Evolutionary conservation across 1,140 invertebrate species (phyloP), one percentile per base, ranked within the genome.

Genomic region (Drosophila lowei): DNA sequence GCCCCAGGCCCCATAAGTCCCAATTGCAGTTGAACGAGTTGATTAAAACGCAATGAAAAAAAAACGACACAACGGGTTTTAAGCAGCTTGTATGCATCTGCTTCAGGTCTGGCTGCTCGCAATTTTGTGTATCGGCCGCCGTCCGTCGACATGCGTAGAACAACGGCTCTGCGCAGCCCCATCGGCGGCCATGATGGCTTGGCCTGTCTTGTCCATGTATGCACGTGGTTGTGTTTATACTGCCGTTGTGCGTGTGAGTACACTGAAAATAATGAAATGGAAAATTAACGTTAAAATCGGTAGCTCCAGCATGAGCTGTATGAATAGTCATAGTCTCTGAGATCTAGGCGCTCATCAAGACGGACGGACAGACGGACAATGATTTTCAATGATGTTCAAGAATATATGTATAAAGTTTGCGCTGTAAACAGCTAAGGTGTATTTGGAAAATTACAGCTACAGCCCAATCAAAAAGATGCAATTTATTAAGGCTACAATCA

Each of bases 41-140:
- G 59, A 86, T 79, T 83, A 88, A 88, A 70, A 59, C 44, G 71
- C 65, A 66, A 74, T 83, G 48, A 76, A 88, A 62, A 88, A 62
- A 49, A 21, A 48, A 34, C 30, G 30, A 13, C 8, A 18, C 18
- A 18, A 25, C 23, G 49, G 48, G 43, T 49, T 63, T 77, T 71
- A 60, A 67, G 43, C 60, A 54, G 9, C 30, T 49, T 49, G 28
- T 23, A 46, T 8, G 34, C 25, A 7, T 2, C 18, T 9, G 28
- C 48, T 8, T 16, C 43, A 44, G 49, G 72, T 56, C 61, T 38
- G 61, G 52, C 4, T 5, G 0, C 0, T 43, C 66, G 46, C 23
- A 66, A 25, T 46, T 47, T 28, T 61, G 56, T 71, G 43, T 54
- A 56, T 79, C 52, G 53, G 34, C 41, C 48, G 49, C 18, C 18